Base-by-base conservation (phyloP, 2,888 invertebrate genomes). In the Drosophila cyrtoloma region DNA sequence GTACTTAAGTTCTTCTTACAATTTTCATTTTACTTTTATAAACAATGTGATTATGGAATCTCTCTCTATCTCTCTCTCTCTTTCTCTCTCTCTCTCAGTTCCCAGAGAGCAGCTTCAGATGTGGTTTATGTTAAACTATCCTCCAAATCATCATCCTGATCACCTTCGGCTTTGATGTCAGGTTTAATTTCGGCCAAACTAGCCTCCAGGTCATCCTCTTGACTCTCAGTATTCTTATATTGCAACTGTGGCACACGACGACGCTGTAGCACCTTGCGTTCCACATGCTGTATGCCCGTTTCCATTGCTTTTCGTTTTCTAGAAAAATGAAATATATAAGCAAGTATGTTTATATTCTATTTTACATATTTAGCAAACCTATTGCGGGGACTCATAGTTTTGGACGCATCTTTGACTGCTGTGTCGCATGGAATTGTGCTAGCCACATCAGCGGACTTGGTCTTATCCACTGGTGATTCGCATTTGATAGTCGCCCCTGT, bases 141-240 rank as follows among this genome's bases (percentile, higher is more conserved):
- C 28, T 51, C 28, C 19, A 26, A 28, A 28, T 51, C 51, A 19
- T 28, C 51, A 10, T 51, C 28, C 19, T 19, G 1, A 3, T 10
- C 42, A 32, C 3, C 10, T 26, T 56, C n/a, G 10, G 50, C 19
- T 12, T 57, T 26, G 12, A 26, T 19, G 2, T 19, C 14, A 12
- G 30, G 0, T 16, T 39, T 16, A n/a, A 44, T 30, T 12, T 50
- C 22, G 0, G 3, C 3, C 0, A 58, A 2, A 28, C 10, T 19
- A 16, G 55, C 66, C 0, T 64, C 72, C 4, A 67, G 12, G 30
- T 63, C 39, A 10, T 75, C 60, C 53, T 84, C 84, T 63, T 91
- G 91, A 66, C 92, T 92, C 62, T 93, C 86, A 28, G 91, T 85
- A 22, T 81, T 88, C 64, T 89, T 87, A 55, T 90, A 93, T 50